Evolutionary conservation across 2,888 invertebrate species (phyloP), one percentile per base, ranked within the genome.

Genomic region (Tubiluchus corallicola): DNA sequence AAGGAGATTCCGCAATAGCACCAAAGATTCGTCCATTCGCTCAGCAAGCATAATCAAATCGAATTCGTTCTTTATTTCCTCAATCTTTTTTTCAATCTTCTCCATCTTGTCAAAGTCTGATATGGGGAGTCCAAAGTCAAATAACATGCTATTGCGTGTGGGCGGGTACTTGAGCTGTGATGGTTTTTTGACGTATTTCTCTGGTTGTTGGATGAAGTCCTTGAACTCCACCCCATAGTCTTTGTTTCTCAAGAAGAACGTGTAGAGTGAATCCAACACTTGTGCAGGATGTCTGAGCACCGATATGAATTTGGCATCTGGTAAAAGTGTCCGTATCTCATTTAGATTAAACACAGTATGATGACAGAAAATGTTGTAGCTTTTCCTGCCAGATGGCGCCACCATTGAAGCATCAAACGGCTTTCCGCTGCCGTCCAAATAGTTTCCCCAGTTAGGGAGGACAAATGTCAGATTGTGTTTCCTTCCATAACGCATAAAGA

Each of bases 291-390:
- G 42, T 4, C 54, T 42, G 15, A 54, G 46, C 5, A 54, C 50
- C 43, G 54, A 52, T 3, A 54, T 47, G 43, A 51, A 54, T 2
- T 49, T 38, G 2, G 54, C 50, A 2, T 47, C 37, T 13, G 53
- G 49, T 41, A 54, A 48, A n/a, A 51, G 43, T 5, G 37, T 37
- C 1, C 43, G 18, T 43, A 51, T 51, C 21, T 50, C 49, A 4
- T 47, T 45, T 15, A 49, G 47, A 17, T 52, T 48, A 15, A 52
- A 45, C 2, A 53, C 41, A 19, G 51, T 49, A 39, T 54, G 54
- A 40, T 51, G 50, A 2, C 52, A 49, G 15, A 54, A 43, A 5
- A 54, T 51, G 17, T 52, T 54, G 46, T 51, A 54, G n/a, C n/a
- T n/a, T n/a, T n/a, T n/a, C n/a, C n/a, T n/a, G n/a, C n/a, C n/a